These are phyloP conservation scores for Drosophila emarginata DNA, from an alignment of 2,888 invertebrate species.

Conservation along the genomic window DNA sequence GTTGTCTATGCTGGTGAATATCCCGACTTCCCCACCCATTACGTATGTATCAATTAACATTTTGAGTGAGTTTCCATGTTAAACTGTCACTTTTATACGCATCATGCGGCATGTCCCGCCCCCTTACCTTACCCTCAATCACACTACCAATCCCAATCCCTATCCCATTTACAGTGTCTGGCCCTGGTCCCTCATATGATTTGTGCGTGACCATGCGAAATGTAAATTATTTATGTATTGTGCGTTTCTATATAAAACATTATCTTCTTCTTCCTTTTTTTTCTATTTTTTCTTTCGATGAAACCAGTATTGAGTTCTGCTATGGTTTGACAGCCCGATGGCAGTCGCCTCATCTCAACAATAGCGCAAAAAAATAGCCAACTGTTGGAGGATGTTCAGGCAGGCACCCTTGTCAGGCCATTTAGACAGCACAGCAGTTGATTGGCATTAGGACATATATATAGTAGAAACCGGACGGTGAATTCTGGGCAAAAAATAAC, in stretches of 20 bases:
- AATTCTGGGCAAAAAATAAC: conserved; percentile 16
- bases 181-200: conserved; percentile 49
- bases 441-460: conserved; percentile 48
- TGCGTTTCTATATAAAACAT: conserved; percentile 37
- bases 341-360: conserved; percentile 32
- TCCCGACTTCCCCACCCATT: not conserved
- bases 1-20: conserved; percentile 10
- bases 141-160: conserved; percentile 9
- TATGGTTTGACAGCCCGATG: conserved; percentile 26
- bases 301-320: conserved; percentile 31
- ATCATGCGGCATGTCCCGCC: conserved; percentile 49
- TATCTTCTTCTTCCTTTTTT: conserved; percentile 4
- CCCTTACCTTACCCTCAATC: not conserved
- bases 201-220: conserved; percentile 73
- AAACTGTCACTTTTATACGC: conserved; percentile 69
- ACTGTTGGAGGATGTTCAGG: conserved; percentile 37
- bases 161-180: conserved; percentile 29
- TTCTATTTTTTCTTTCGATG: not conserved
- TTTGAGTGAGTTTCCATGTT: conserved; percentile 70
- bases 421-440: conserved; percentile 46
- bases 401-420: conserved; percentile 43
- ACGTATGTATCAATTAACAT: conserved; percentile 65
- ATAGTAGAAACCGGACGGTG: not conserved
- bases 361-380: conserved; percentile 36
- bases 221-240: conserved; percentile 67